Evolutionary conservation across 2,888 invertebrate genomes (phyloP).

Genomic region (Tyria jacobaeae): DNA sequence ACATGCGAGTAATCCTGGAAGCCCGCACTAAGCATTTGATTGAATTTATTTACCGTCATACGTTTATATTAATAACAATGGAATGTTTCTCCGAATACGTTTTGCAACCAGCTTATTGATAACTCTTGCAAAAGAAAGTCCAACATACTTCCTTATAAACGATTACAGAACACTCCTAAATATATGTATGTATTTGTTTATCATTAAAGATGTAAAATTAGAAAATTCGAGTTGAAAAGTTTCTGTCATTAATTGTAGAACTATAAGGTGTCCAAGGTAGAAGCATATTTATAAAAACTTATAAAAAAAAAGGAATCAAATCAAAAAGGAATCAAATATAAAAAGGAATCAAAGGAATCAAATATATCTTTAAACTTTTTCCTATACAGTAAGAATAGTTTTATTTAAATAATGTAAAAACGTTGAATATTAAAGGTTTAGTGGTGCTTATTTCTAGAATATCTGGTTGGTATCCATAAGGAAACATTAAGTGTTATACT

Average conservation of each 20-base stretch:
- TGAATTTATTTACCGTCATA: conserved; percentile 70
- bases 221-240: no score
- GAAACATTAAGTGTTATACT: neutral
- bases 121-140: conserved; percentile 58
- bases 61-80: conserved; percentile 59
- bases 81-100: conserved; percentile 71
- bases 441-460: neutral
- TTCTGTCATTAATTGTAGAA: no score
- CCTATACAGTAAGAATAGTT: no score
- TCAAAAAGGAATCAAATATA: no score
- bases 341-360: no score
- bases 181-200: no score
- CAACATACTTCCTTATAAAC: conserved; percentile 36
- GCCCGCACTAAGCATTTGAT: conserved; percentile 75
- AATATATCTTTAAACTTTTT: no score
- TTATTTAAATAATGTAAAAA: no score
- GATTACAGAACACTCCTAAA: conserved; percentile 26
- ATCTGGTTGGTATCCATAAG: neutral
- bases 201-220: neutral
- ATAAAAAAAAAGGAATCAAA: no score
- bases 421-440: no score
- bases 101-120: conserved; percentile 66
- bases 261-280: no score
- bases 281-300: no score
- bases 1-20: conserved; percentile 72